phyloP scores from a whole-genome alignment of 2,888 invertebrate genomes.

The Heliconius erato region DNA sequence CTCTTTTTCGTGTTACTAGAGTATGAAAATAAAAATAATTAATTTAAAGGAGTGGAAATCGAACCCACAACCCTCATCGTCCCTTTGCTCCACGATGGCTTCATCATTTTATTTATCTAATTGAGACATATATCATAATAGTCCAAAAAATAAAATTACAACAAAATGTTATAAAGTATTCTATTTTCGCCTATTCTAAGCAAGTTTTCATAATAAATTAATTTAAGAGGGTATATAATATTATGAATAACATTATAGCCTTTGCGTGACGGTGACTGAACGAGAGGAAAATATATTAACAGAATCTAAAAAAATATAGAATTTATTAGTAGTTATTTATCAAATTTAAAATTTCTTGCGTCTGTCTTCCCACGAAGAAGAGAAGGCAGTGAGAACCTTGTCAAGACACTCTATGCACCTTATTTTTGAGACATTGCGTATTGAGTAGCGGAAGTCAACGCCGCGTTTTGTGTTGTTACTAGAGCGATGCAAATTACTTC shows the following conservation, averaged over 20 bases:
- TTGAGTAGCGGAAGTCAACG: background rate
- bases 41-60: background rate
- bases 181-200: background rate
- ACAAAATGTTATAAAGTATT: background rate
- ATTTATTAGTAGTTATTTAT: too few species aligned
- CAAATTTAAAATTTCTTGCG: too few species aligned
- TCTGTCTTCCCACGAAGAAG: background rate
- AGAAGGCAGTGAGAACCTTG: background rate
- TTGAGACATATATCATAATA: background rate
- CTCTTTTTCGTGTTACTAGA: background rate
- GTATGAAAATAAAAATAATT: background rate
- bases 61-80: background rate
- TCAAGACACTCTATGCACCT: background rate
- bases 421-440: background rate
- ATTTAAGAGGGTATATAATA: constrained; percentile 6
- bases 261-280: constrained; percentile 1
- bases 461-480: background rate
- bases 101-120: background rate
- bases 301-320: too few species aligned
- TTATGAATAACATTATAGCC: constrained; percentile 7
- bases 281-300: background rate
- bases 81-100: background rate
- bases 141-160: background rate
- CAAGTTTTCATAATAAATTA: constrained; percentile 10
- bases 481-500: background rate